These are phyloP conservation scores for Plotosus lineatus DNA, from an alignment of 2,113 vertebrate genomes.

Conservation along the genomic window DNA sequence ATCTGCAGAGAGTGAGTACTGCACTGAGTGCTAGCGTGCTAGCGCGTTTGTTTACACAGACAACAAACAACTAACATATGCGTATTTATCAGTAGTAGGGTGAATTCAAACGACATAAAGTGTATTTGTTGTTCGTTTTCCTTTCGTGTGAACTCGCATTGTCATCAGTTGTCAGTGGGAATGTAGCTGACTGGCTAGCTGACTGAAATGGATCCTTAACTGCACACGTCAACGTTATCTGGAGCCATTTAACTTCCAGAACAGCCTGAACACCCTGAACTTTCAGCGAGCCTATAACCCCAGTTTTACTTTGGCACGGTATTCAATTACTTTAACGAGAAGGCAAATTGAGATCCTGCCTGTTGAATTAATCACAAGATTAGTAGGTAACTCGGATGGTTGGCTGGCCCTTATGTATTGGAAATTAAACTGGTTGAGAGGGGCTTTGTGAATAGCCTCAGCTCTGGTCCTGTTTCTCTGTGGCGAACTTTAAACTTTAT, in stretches of 20 bases:
- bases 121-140: neutral
- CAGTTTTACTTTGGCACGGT: neutral
- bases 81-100: neutral
- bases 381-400: neutral
- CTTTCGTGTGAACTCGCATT: neutral
- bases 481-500: neutral
- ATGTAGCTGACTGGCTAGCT: neutral
- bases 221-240: constrained; percentile 55
- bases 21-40: neutral
- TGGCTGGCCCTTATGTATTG: neutral
- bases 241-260: constrained; percentile 14
- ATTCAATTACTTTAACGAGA: neutral
- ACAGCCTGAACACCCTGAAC: neutral
- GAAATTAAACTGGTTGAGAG: neutral
- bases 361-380: neutral
- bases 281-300: neutral
- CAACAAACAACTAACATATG: too few species aligned
- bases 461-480: neutral
- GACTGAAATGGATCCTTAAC: neutral
- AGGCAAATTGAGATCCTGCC: neutral
- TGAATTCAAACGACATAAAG: neutral
- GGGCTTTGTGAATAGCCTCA: neutral
- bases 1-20: constrained; percentile 19
- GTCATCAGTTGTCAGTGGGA: neutral
- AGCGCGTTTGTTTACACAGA: neutral